Evolutionary conservation across 2,113 vertebrate genomes (phyloP), one percentile per base, ranked within the genome.

Genomic region (Nyctibius bracteatus): DNA sequence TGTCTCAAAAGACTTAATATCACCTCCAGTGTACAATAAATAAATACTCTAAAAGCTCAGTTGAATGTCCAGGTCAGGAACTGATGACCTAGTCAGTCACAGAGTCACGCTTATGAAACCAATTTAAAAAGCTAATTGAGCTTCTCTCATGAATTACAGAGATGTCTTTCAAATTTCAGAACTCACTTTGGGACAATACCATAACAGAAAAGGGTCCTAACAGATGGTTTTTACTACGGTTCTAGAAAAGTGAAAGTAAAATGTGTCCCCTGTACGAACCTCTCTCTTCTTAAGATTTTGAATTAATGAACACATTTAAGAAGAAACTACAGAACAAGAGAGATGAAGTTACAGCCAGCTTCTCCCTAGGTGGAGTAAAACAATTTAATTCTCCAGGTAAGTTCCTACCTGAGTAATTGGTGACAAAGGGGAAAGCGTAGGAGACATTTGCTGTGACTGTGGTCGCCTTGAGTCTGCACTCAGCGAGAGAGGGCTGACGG

Each of bases 391-490:
- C 8, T 31, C 35, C 43, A 15, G 4, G 0, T 2, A 2, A 21
- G 67, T 5, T 52, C 83, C 87, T 96, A 99, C 99, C 99, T 99
- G 99, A 86, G 99, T 98, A 71, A 99, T 98, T 65, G 98, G 98
- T 39, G 98, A 98, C 51, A 99, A 97, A 7, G 99, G 98, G 87
- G 99, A 98, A 18, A 99, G 98, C 7, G 98, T 99, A 67, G 99
- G 98, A 16, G 99, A 99, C 93, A 99, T 98, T 37, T 99, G 99
- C 97, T 99, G 99, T 4, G 98, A 95, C 88, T 98, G 98, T 14
- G 98, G 98, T 12, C 98, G 98, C 73, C 99, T 97, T 0, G 98
- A 97, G 41, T 99, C 99, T 1, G 99, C 95, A 63, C 98, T 99
- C 95, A 99, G 55, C 5, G 99, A 98, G 62, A 99, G 98, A 0